Conservation (phyloP, 1,140 invertebrate species). For the Brachystomella parvula region DNA sequence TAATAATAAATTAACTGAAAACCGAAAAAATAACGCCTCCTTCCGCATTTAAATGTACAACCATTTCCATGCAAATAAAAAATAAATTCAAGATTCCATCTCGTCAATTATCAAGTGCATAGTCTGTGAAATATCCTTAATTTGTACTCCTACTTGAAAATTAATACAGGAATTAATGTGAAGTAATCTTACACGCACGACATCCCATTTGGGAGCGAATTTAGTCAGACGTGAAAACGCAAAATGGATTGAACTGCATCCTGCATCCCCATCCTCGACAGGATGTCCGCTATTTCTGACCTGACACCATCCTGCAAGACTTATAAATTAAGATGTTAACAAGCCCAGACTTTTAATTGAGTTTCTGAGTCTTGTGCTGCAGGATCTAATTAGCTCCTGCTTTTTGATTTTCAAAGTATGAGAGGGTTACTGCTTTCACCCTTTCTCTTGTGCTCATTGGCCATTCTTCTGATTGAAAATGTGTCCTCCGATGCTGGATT, state of each 20-base stretch:
- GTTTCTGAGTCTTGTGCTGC: background rate
- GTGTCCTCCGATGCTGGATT: too few relatives aligned
- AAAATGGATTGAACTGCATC: too few relatives aligned
- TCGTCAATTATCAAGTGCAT: too few relatives aligned
- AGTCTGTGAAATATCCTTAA: background rate
- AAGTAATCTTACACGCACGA: background rate
- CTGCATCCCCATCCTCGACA: too few relatives aligned
- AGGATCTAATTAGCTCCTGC: background rate
- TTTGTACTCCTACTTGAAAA: background rate
- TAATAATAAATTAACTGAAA: too few relatives aligned
- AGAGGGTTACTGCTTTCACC: background rate
- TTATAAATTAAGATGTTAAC: background rate
- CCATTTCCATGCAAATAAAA: background rate
- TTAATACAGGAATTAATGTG: background rate
- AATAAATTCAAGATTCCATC: too few relatives aligned
- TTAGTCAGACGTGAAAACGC: background rate
- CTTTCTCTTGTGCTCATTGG: background rate
- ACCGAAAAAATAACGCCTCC: background rate
- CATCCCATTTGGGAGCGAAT: background rate
- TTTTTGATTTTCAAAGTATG: background rate
- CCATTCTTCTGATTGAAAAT: too few relatives aligned
- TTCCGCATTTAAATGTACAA: background rate
- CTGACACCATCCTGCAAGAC: background rate
- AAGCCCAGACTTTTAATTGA: background rate
- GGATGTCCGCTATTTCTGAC: background rate